Percentiles rank a stretch among this genome's conserved stretches.
Evolutionary conservation across 2,888 invertebrate genomes (phyloP).

Genomic region (Ligdia adustata): DNA sequence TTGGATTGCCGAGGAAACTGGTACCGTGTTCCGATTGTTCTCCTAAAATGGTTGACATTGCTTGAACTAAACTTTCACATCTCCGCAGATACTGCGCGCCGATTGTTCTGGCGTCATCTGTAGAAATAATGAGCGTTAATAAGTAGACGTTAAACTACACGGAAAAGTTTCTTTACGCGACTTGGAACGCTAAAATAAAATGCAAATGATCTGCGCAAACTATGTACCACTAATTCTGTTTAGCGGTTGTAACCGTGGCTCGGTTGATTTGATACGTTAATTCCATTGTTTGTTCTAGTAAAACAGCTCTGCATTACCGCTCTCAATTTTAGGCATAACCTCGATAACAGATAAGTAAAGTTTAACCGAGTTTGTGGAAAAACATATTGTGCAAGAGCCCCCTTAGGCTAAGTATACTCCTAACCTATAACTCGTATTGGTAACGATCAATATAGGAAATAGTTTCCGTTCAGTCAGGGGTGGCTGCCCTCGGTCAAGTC

Average conservation of each 20-base stretch:
- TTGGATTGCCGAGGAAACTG: conserved; percentile 74
- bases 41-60: conserved; percentile 73
- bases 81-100: conserved; percentile 85
- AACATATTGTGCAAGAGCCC: too few species aligned
- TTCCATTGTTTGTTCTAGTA: too few species aligned
- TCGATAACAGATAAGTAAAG: too few species aligned
- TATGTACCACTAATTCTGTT: neutral
- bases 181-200: neutral
- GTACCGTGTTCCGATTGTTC: conserved; percentile 86
- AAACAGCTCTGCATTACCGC: too few species aligned
- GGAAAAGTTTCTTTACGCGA: conserved; percentile 2
- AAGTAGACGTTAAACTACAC: conserved; percentile 4
- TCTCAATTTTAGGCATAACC: too few species aligned
- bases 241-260: too few species aligned
- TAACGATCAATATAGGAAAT: conserved; percentile 41
- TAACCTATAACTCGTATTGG: too few species aligned
- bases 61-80: conserved; percentile 87
- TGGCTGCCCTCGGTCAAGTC: conserved; percentile 49
- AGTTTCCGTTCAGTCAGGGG: conserved; percentile 40
- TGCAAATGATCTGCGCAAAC: conserved; percentile 5
- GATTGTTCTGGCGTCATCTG: conserved; percentile 69
- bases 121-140: conserved; percentile 27
- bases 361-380: too few species aligned
- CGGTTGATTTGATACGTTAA: too few species aligned
- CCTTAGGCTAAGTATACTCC: too few species aligned